Evolutionary conservation across 2,113 vertebrate genomes (phyloP).

Genomic region (Pungitius pungitius): DNA sequence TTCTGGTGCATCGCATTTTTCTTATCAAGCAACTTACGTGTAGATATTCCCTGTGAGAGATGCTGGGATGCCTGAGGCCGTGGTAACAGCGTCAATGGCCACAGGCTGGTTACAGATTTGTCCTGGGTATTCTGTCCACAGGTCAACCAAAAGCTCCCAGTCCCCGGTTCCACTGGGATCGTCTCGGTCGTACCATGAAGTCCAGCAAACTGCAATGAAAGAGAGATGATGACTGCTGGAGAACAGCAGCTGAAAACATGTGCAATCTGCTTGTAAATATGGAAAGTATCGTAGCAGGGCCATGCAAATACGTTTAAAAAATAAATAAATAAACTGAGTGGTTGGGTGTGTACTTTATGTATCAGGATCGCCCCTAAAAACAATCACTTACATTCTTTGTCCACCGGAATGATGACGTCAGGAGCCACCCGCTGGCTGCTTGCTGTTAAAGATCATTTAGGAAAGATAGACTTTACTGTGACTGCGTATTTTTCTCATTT

Average conservation of each 20-base stretch:
- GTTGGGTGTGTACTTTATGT: conserved; percentile 10
- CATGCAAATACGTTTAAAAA: not conserved
- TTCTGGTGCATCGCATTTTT: not conserved
- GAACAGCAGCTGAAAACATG: not conserved
- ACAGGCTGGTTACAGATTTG: conserved; percentile 31
- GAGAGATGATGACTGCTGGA: not conserved
- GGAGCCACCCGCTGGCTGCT: not conserved
- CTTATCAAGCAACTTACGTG: conserved; percentile 23
- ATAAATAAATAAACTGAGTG: not conserved
- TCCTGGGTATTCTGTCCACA: not conserved
- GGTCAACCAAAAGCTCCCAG: conserved; percentile 6
- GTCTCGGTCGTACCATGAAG: conserved; percentile 55
- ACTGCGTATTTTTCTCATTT: not conserved
- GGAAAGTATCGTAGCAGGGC: too few relatives aligned
- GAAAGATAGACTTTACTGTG: not conserved
- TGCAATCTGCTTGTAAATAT: too few relatives aligned
- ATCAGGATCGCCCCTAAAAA: not conserved
- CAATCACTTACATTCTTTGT: not conserved
- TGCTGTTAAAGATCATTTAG: conserved; percentile 24
- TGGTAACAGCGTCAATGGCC: conserved; percentile 44
- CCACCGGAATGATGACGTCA: not conserved
- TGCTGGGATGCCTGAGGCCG: conserved; percentile 23
- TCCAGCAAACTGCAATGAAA: conserved; percentile 55
- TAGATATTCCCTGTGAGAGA: conserved; percentile 17
- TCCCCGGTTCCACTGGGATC: conserved; percentile 33